Conservation (phyloP, 2,797 vertebrate species). For the Trachurus trachurus region DNA sequence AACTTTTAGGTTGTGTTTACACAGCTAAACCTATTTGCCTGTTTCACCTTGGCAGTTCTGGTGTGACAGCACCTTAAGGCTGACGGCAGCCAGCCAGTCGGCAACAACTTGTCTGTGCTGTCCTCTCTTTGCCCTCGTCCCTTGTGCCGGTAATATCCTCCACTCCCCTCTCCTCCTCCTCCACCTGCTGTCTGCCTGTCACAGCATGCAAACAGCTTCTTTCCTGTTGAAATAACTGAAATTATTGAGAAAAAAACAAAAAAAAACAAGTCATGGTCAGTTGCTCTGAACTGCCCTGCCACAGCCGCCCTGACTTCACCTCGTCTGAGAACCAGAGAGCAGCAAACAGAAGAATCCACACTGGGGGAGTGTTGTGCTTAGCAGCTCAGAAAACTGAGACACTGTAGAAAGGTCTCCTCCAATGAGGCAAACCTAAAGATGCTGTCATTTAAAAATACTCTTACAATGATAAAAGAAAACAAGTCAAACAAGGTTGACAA, state of each 20-base stretch:
- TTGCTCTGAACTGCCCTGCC: background rate
- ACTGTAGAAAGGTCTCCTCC: background rate
- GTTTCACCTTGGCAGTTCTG: conserved; percentile 18
- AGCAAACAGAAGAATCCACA: background rate
- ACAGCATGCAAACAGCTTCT: background rate
- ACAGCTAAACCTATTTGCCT: conserved; percentile 2
- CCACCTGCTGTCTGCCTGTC: background rate
- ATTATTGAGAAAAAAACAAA: background rate
- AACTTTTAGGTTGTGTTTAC: conserved; percentile 9
- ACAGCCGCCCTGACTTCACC: background rate
- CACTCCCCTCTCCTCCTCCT: background rate
- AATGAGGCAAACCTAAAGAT: background rate
- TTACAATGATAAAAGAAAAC: background rate
- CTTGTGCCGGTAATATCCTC: background rate
- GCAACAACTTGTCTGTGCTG: conserved; percentile 10
- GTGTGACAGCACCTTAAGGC: conserved; percentile 11
- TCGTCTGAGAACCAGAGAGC: background rate
- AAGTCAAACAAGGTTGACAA: no score
- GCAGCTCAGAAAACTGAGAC: background rate
- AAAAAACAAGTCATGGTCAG: background rate
- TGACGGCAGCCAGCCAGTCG: conserved; percentile 32
- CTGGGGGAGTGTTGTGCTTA: background rate
- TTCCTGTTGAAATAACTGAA: background rate
- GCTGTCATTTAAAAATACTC: background rate
- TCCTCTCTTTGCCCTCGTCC: conserved; percentile 22